Evolutionary conservation across 2,888 invertebrate genomes (phyloP).

Genomic region (Drosophila putrida): DNA sequence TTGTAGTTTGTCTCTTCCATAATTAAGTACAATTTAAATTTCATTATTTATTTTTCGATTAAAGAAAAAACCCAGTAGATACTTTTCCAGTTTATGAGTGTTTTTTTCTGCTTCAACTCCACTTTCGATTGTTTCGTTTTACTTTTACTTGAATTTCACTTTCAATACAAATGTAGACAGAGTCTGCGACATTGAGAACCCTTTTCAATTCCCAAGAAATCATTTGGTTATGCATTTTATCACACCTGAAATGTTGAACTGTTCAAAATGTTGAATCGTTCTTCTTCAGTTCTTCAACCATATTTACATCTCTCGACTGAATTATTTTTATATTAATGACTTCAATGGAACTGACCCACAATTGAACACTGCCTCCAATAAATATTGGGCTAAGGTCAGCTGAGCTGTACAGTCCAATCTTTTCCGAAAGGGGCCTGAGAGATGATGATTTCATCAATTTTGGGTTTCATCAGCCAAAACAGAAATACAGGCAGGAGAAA

Average conservation of each 20-base stretch:
- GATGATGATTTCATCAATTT: constrained; percentile 70
- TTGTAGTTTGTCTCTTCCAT: no score
- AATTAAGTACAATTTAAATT: no score
- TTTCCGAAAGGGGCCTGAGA: constrained; percentile 3
- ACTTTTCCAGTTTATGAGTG: neutral
- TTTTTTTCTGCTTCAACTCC: neutral
- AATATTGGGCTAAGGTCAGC: constrained; percentile 64
- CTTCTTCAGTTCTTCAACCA: neutral
- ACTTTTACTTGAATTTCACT: constrained; percentile 11
- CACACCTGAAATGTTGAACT: constrained; percentile 23
- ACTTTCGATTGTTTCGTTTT: constrained; percentile 4
- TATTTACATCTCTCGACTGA: constrained; percentile 41
- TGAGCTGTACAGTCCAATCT: constrained; percentile 12
- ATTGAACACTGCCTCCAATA: constrained; percentile 19
- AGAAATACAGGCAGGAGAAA: neutral
- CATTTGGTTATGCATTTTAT: constrained; percentile 32
- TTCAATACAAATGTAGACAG: constrained; percentile 12
- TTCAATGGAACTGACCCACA: constrained; percentile 46
- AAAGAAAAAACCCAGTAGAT: no score
- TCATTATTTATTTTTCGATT: no score
- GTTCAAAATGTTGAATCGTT: constrained; percentile 3
- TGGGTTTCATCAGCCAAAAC: constrained; percentile 58
- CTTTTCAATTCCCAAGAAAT: constrained; percentile 36
- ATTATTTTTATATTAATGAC: constrained; percentile 58
- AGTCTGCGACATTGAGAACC: constrained; percentile 21